Evolutionary conservation across 2,888 invertebrate species (phyloP).

Genomic region (Dorcus hopei): DNA sequence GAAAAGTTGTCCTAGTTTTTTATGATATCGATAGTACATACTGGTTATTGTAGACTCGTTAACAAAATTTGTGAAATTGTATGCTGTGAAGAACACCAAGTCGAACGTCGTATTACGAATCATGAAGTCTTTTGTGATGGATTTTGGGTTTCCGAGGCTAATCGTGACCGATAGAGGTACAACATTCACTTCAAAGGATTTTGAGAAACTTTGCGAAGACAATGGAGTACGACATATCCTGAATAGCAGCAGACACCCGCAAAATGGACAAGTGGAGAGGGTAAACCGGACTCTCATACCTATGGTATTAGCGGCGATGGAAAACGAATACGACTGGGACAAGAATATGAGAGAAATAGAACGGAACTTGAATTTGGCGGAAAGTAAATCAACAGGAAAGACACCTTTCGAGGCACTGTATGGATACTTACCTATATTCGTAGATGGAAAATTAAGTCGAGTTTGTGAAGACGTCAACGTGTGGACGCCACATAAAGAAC

Average conservation of each 20-base stretch:
- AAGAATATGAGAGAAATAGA: constrained; percentile 17
- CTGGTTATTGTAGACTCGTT: constrained; percentile 23
- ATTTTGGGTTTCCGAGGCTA: constrained; percentile 21
- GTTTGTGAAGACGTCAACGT: too few species aligned
- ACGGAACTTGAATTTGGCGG: constrained; percentile 18
- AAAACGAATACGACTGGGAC: constrained; percentile 13
- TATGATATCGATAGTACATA: too few species aligned
- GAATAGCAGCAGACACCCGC: constrained; percentile 23
- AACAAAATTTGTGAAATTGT: constrained; percentile 20
- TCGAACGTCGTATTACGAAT: constrained; percentile 9
- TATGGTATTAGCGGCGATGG: neutral
- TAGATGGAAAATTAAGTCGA: neutral
- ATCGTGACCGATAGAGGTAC: constrained; percentile 28
- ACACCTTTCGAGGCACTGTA: constrained; percentile 22
- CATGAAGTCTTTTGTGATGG: constrained; percentile 21
- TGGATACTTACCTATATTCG: constrained; percentile 12
- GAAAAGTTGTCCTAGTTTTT: too few species aligned
- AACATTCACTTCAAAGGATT: constrained; percentile 16
- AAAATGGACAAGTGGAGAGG: constrained; percentile 22
- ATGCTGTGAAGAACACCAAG: constrained; percentile 10
- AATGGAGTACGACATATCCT: constrained; percentile 20
- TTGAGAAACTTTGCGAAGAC: neutral
- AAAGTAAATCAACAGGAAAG: constrained; percentile 22
- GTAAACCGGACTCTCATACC: too few species aligned
- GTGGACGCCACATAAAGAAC: too few species aligned